A percentile compares a stretch with the other conserved stretches of the same genome.
Conservation (phyloP, 2,797 vertebrate species). For the Calcarius lapponicus region DNA sequence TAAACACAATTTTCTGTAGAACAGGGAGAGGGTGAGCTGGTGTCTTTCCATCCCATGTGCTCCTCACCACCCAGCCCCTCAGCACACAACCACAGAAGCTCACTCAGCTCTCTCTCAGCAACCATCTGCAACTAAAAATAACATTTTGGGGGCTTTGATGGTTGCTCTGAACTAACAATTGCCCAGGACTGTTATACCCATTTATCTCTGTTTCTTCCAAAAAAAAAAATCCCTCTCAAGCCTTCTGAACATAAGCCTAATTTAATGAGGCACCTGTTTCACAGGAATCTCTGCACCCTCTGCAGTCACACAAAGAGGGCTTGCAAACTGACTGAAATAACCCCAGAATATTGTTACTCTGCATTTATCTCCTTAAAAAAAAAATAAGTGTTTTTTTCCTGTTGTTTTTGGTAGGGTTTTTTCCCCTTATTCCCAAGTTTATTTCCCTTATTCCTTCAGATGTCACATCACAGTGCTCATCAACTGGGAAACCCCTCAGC, state of each 20-base stretch:
- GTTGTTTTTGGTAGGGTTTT: background rate
- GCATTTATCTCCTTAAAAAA: background rate
- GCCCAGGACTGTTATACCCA: constrained; percentile 37
- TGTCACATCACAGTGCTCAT: background rate
- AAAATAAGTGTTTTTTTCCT: background rate
- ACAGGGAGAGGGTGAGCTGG: background rate
- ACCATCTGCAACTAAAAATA: constrained; percentile 72
- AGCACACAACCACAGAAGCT: constrained; percentile 35
- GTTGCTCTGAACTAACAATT: constrained; percentile 29
- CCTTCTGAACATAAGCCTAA: background rate
- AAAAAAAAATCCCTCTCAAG: background rate
- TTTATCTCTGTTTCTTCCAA: constrained; percentile 10
- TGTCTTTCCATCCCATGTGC: constrained; percentile 35
- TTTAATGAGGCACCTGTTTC: constrained; percentile 25
- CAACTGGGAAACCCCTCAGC: background rate
- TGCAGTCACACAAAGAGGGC: background rate
- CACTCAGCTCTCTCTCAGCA: constrained; percentile 28
- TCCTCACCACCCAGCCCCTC: constrained; percentile 26
- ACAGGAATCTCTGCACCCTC: background rate
- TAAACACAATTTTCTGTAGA: constrained; percentile 34
- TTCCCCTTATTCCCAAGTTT: background rate
- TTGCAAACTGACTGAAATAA: background rate
- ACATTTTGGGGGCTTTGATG: constrained; percentile 56
- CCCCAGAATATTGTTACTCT: background rate
- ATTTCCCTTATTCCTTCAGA: background rate